Base-by-base conservation (phyloP, 1,140 invertebrate genomes). In the Saccostrea echinata region DNA sequence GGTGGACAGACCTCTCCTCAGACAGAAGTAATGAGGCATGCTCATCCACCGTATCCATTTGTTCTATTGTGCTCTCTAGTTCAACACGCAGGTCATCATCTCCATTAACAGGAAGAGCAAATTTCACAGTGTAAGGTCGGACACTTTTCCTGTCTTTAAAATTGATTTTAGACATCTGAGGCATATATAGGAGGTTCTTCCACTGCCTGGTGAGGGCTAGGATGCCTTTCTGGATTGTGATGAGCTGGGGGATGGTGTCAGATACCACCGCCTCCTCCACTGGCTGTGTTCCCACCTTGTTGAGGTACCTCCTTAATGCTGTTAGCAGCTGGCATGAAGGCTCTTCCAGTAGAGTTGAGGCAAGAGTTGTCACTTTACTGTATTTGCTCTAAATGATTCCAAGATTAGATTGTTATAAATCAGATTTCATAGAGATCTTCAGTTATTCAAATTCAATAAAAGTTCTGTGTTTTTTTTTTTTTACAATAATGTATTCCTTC, bases 101-200 rank as follows among this genome's bases (percentile, higher is more conserved):
- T 16, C 83, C 85, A 18, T 92, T 88, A 92, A 97, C 96, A 0
- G 97, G 97, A 81, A 98, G 95, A 18, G 97, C 97, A 95, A 98
- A 98, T 27, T 97, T 97, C 16, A 98, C 97, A 94, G 98, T 98
- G 85, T 98, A 96, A 0, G 95, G 94, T 21, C 97, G 97, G 93
- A 97, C 97, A 84, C 96, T 97, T 95, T 98, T 98, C 85, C 93
- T 93, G 13, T 94, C 91, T 87, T 95, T 95, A 92, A 94, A 94
- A 68, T 92, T 91, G 21, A 98, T 97, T 92, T 99, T 98, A 84
- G 98, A 43, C 43, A 43, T 96, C 81, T 98, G 95, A 0, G 98
- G 98, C 90, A 98, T 99, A 93, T 99, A 99, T 2, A 99, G 95
- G 4, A 98, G 97, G 94, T 98, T 99, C 95, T 99, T 99, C 98